Evolutionary conservation across 2,888 invertebrate species (phyloP), one percentile per base, ranked within the genome.

Genomic region (Deroplatys truncata): DNA sequence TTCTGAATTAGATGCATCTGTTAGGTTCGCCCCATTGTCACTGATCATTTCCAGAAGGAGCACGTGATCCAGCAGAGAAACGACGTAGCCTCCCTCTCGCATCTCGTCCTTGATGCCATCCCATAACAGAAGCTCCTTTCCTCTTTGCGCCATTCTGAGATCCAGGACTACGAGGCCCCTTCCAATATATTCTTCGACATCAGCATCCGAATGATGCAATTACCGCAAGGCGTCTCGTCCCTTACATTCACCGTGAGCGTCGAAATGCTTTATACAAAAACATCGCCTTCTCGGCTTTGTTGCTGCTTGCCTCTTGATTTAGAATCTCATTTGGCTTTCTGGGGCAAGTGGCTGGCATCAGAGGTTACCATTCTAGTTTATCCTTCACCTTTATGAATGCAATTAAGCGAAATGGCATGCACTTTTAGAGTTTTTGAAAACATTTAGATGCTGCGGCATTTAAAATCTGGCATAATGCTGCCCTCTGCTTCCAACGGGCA

Each of bases 201-300:
- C 93, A 93, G 93, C 93, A 94, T 93, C 93, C 93, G 93, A 94
- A 94, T 93, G 93, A 93, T 92, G 92, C 93, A 93, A 94, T 94
- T 93, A 93, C 93, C 92, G 92, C 92, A 72, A 72, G 56, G 56
- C 56, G 56, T 20, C 56, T 72, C 56, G 56, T 72, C 56, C 56
- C 56, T 72, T 72, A 20, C 56, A 72, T 72, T 72, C 56, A 72
- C 56, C 56, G 56, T 72, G 56, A 20, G 56, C 56, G 56, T 72
- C 56, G 56, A 72, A 72, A 72, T 72, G 56, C 56, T 72, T 72
- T 72, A 72, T 72, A 72, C 56, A 72, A 72, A 72, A 72, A 72
- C 56, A 72, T 72, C 56, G 56, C 56, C 56, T 20, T 20, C 25
- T 72, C 25, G 56, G 56, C 56, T 72, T 72, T 72, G 56, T 72